phyloP scores from a whole-genome alignment of 2,888 invertebrate genomes.

The Archips xylosteana region DNA sequence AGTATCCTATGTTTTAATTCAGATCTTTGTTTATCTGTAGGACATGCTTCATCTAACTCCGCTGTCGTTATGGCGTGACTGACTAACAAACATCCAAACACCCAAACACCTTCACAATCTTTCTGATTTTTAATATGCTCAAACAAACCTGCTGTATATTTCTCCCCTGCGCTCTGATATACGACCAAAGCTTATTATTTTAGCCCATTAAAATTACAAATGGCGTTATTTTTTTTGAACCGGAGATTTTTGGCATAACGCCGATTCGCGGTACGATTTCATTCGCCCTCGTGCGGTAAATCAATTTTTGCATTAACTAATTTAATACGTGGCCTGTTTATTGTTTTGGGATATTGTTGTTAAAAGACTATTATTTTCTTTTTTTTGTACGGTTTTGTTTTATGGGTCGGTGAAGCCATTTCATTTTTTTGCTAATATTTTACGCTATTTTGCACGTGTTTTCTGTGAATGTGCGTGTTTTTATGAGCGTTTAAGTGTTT shows the following conservation, averaged over 20 bases:
- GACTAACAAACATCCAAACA: too few species aligned
- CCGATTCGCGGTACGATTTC: constrained; percentile 73
- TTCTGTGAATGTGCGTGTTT: too few species aligned
- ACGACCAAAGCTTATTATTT: constrained; percentile 77
- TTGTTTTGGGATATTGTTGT: constrained; percentile 77
- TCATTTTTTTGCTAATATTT: background rate
- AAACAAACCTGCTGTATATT: background rate
- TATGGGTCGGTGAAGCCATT: background rate
- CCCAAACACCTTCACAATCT: too few species aligned
- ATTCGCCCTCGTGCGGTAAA: constrained; percentile 71
- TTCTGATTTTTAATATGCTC: background rate
- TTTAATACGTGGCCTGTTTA: constrained; percentile 82
- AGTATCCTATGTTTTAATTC: too few species aligned
- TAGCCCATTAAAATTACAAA: constrained; percentile 80
- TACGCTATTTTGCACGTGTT: background rate
- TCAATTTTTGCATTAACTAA: constrained; percentile 83
- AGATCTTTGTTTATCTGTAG: too few species aligned
- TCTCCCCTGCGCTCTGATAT: constrained; percentile 59
- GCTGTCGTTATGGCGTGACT: too few species aligned
- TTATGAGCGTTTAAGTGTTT: too few species aligned
- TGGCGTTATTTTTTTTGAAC: constrained; percentile 65
- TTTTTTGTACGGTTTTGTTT: constrained; percentile 47
- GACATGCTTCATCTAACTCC: too few species aligned
- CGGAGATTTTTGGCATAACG: constrained; percentile 72
- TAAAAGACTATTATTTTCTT: constrained; percentile 70